Evolutionary conservation across 2,113 vertebrate genomes (phyloP), one percentile per base, ranked within the genome.

Genomic region (Jacana jacana): DNA sequence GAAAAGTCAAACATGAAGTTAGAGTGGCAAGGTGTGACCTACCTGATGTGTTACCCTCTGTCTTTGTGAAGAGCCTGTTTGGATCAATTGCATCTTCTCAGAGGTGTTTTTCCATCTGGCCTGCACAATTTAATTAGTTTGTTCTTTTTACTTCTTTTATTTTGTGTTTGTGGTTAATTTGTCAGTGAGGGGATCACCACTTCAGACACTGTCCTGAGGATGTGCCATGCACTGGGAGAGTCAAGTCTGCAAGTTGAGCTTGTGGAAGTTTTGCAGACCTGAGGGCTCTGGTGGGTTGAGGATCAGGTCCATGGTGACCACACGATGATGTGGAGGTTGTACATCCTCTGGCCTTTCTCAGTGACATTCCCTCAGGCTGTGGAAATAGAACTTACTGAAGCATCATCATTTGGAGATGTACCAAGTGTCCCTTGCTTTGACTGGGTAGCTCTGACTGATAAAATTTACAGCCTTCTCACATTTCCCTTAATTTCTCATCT

Each of bases 221-320:
- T 4, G 3, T 73, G 28, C 44, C 25, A 1, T 19, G 31, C 11
- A 4, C 57, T 73, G 10, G 42, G n/a, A 23, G 13, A 68, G 24
- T 19, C 0, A 0, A 73, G 73, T 22, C 80, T 85, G 20, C 40
- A 27, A 20, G 31, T 52, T 0, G 11, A 6, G 33, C 39, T 73
- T 35, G 52, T 60, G 60, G 61, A 0, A 0, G 12, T 72, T 94
- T 82, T 79, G 42, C 57, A 82, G 81, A 75, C 20, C 54, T 71
- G 23, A 42, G 31, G 37, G 24, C 40, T 13, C 28, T 2, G 4
- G 15, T 39, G 39, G 25, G 22, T 13, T 81, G 51, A 86, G 40
- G 58, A n/a, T 70, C 39, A 31, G 61, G 33, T 75, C 78, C 18
- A 6, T 0, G 3, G 28, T 35, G 63, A 60, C 70, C 51, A 4